Base-by-base conservation (phyloP, 2,113 vertebrate genomes). In the Suricata suricatta region DNA sequence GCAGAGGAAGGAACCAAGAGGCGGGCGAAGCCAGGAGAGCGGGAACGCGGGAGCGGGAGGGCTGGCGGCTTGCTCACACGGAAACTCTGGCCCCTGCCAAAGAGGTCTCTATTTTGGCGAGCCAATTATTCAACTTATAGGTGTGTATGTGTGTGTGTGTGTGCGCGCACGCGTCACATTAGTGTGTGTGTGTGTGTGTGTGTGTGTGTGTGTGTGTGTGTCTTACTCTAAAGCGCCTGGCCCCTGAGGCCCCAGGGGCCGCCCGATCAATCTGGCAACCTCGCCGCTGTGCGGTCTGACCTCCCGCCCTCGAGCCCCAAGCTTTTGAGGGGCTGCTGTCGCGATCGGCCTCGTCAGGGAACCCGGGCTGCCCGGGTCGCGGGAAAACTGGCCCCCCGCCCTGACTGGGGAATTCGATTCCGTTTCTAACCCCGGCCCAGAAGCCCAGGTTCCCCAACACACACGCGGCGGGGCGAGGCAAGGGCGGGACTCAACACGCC, bases 81-180 rank as follows among this genome's bases (percentile, higher is more conserved):
- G 92, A 96, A 97, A 97, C 91, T 93, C 83, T 19, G 85, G 95
- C 44, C 81, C 41, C 95, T 88, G 95, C 96, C 97, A 95, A 95
- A 96, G 92, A 95, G 94, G 97, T 97, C 95, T 96, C 94, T 92
- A 77, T 93, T 96, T 95, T 71, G 96, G 90, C 84, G 81, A 95
- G 63, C 66, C 64, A 44, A 23, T 89, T 87, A 93, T 94, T 93
- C 90, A 54, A 96, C 96, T 92, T 64, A 31, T 41, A 81, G 82
- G 79, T 29, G 82, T 89, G 68, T 38, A 68, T 54, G 29, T 21
- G 76, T 54, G 84, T 47, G 60, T 64, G 82, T 17, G 68, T 21
- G 50, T 38, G 63, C 50, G 76, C 23, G 69, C 13, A 41, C 41
- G 25, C 41, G 72, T 13, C 50, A 52, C 50, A 52, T 52, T 52